Evolutionary conservation across 2,888 invertebrate genomes (phyloP).

Genomic region (Pseudococcus viburni): DNA sequence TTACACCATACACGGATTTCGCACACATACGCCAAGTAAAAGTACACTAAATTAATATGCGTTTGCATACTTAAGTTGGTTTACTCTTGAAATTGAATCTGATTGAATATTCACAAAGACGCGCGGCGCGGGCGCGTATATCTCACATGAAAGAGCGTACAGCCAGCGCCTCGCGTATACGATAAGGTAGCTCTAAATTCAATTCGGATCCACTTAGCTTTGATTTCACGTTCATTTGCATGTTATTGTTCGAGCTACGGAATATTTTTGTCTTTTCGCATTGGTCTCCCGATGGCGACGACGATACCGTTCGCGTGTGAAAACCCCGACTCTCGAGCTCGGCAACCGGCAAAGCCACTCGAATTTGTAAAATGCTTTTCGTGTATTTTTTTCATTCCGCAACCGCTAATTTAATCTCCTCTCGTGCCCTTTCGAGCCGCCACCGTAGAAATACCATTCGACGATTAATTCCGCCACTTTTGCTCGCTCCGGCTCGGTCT

Average conservation of each 20-base stretch:
- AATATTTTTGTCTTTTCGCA: constrained; percentile 56
- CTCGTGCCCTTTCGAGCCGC: not conserved
- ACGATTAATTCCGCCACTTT: constrained; percentile 10
- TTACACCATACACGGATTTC: not conserved
- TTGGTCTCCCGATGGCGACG: constrained; percentile 34
- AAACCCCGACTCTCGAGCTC: not conserved
- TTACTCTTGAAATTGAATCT: constrained; percentile 60
- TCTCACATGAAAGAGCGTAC: constrained; percentile 56
- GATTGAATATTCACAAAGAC: constrained; percentile 62
- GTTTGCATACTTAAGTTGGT: constrained; percentile 52
- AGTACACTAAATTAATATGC: constrained; percentile 41
- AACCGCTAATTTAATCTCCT: constrained; percentile 33
- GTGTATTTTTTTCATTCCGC: constrained; percentile 44
- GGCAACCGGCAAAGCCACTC: constrained; percentile 55
- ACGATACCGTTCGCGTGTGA: constrained; percentile 43
- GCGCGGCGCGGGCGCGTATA: not conserved
- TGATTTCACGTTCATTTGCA: constrained; percentile 59
- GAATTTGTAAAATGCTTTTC: constrained; percentile 61
- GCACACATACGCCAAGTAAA: constrained; percentile 3
- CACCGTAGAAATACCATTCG: not conserved
- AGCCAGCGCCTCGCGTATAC: constrained; percentile 11
- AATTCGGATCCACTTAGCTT: constrained; percentile 59
- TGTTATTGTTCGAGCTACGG: constrained; percentile 56
- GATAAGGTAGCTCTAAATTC: constrained; percentile 52
- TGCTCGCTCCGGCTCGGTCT: not conserved